These are phyloP conservation scores for Aythya baeri DNA, from an alignment of 2,113 vertebrate genomes.

Conservation along the genomic window DNA sequence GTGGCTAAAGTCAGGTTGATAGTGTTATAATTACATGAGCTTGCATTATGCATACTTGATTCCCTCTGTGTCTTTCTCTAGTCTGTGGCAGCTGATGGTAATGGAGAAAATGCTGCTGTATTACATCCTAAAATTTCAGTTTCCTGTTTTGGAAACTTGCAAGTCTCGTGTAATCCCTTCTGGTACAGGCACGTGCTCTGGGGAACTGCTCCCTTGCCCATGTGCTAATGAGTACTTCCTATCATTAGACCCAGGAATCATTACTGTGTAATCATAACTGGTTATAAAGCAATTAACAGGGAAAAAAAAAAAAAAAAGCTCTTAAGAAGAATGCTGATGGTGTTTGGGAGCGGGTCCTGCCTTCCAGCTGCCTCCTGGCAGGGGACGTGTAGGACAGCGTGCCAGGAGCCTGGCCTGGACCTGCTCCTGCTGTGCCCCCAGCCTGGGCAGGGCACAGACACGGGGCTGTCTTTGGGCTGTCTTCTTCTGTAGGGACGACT, in stretches of 20 bases:
- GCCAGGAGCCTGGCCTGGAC: background rate
- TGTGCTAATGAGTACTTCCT: conserved; percentile 23
- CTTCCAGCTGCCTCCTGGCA: background rate
- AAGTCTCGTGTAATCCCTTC: background rate
- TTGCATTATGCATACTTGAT: background rate
- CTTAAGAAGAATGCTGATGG: background rate
- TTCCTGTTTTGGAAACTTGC: background rate
- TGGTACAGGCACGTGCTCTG: background rate
- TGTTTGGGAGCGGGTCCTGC: background rate
- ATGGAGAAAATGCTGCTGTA: background rate
- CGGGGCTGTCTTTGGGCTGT: background rate
- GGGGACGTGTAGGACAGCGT: background rate
- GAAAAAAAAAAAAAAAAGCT: background rate
- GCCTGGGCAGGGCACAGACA: background rate
- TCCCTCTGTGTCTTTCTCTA: background rate
- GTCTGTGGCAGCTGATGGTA: background rate
- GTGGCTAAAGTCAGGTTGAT: background rate
- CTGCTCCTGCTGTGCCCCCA: background rate
- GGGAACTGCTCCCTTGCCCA: conserved; percentile 30
- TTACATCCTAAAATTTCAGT: background rate
- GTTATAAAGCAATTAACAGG: conserved; percentile 10
- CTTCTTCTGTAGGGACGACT: background rate
- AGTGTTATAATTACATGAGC: background rate
- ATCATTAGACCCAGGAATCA: conserved; percentile 18
- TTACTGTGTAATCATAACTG: conserved; percentile 23